Conservation (phyloP, 2,113 vertebrate species). For the Phrynosoma platyrhinos region DNA sequence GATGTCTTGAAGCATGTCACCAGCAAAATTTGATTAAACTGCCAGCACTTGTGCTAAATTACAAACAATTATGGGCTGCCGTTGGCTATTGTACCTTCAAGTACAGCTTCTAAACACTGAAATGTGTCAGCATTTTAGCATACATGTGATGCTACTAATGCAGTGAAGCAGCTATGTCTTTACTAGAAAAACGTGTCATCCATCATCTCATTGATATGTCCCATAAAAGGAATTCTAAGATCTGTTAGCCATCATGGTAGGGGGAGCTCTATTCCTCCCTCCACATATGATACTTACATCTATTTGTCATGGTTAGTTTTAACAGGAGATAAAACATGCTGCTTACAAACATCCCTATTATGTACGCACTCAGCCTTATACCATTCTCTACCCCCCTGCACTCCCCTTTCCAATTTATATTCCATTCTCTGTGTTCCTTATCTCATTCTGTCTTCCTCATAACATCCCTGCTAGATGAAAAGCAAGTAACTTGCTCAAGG, state of each 20-base stretch:
- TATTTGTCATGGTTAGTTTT: neutral
- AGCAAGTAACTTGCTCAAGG: neutral
- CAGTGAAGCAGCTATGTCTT: constrained; percentile 54
- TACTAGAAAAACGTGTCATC: constrained; percentile 61
- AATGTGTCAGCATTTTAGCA: constrained; percentile 45
- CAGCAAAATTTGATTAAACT: constrained; percentile 72
- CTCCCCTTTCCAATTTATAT: neutral
- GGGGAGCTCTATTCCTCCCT: constrained; percentile 13
- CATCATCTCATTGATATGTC: constrained; percentile 48
- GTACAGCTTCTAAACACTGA: constrained; percentile 64
- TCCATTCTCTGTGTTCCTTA: neutral
- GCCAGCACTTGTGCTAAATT: constrained; percentile 73
- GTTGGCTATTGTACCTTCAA: constrained; percentile 77
- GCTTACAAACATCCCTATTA: neutral
- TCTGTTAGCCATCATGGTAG: constrained; percentile 40
- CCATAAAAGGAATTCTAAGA: constrained; percentile 52
- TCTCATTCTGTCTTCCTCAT: neutral
- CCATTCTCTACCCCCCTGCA: neutral
- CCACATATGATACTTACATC: neutral
- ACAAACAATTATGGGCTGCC: constrained; percentile 73
- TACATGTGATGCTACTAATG: constrained; percentile 68
- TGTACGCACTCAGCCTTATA: neutral
- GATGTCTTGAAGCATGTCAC: constrained; percentile 62
- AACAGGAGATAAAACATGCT: neutral
- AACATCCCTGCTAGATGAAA: neutral